These are phyloP conservation scores for Turnix velox DNA, from an alignment of 2,113 vertebrate genomes.

Conservation along the genomic window DNA sequence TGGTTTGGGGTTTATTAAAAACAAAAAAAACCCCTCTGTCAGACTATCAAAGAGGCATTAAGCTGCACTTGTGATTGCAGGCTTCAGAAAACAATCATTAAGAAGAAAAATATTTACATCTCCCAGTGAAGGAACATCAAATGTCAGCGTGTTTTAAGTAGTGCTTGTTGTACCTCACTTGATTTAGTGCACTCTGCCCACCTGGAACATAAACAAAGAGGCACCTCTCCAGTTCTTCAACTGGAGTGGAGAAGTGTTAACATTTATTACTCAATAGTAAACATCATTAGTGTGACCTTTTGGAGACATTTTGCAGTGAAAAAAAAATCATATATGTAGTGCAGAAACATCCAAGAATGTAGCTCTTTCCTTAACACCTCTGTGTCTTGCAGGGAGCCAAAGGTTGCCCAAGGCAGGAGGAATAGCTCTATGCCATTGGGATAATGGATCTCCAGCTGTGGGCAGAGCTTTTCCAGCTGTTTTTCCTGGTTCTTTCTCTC, in stretches of 20 bases:
- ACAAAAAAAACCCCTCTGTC: background rate
- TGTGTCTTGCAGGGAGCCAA: accelerated
- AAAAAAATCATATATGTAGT: background rate
- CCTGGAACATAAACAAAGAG: background rate
- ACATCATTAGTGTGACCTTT: slow-evolving; percentile 5
- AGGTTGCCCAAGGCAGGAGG: accelerated
- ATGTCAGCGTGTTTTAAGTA: background rate
- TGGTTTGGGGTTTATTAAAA: background rate
- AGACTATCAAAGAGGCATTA: background rate
- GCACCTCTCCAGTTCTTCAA: background rate
- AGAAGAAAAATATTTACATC: background rate
- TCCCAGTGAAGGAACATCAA: background rate
- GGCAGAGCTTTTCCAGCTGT: background rate
- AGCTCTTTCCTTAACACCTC: accelerated
- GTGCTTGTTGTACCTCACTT: accelerated
- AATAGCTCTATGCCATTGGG: accelerated
- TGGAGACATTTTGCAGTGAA: background rate
- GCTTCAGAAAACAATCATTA: background rate
- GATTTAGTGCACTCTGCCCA: accelerated
- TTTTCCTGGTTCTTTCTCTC: background rate
- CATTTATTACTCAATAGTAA: background rate
- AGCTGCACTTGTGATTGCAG: background rate
- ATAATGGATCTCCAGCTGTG: background rate
- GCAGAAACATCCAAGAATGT: accelerated
- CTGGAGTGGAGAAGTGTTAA: background rate